Conservation (phyloP, 2,888 invertebrate genomes). For the Reticulitermes lucifugus region DNA sequence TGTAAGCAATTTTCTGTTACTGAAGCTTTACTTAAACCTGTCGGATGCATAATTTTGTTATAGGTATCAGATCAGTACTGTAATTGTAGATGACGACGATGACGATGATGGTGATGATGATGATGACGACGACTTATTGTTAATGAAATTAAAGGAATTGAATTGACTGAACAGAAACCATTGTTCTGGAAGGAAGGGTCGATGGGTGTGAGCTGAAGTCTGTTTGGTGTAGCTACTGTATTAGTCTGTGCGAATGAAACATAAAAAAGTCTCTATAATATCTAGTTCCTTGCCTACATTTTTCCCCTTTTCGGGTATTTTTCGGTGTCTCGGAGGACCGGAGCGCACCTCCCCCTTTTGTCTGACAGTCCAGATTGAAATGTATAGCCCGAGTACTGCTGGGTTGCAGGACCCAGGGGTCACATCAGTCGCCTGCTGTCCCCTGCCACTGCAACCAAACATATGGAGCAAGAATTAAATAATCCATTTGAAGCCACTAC, state of each 20-base stretch:
- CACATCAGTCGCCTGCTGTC: slow-evolving; percentile 49
- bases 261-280: background rate
- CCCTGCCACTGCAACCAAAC: slow-evolving; percentile 33
- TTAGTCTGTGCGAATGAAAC: background rate
- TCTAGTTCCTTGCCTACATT: background rate
- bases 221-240: background rate
- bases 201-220: no score
- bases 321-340: slow-evolving; percentile 1
- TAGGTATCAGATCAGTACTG: no score
- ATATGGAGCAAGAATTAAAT: slow-evolving; percentile 17
- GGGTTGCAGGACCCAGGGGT: slow-evolving; percentile 48
- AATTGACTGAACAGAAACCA: no score
- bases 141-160: no score
- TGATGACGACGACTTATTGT: no score
- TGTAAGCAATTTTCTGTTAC: no score
- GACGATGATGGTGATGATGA: no score
- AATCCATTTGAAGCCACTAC: background rate
- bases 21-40: no score
- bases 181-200: no score
- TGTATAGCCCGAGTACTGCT: slow-evolving; percentile 48
- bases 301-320: background rate
- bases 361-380: slow-evolving; percentile 52
- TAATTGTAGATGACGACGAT: no score
- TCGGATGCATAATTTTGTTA: no score
- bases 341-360: background rate